Percentiles rank a stretch among this genome's conserved stretches.
Conservation (phyloP, 2,797 vertebrate genomes). For the Poecilia picta region DNA sequence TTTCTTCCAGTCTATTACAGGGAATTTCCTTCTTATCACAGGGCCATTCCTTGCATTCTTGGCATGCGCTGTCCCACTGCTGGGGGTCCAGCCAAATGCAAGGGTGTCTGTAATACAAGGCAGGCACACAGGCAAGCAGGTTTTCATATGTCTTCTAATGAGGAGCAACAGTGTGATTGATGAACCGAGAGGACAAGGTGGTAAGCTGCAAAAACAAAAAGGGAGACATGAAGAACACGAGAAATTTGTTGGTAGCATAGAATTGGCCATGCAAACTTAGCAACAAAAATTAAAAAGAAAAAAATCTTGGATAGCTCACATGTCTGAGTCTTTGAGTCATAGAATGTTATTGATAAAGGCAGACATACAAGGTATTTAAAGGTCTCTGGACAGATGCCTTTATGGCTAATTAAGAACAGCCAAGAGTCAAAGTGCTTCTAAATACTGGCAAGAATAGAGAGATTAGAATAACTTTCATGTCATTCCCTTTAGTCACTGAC, state of each 20-base stretch:
- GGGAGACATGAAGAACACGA: conserved; percentile 41
- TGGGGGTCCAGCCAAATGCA: conserved; percentile 65
- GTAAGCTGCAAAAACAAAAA: conserved; percentile 36
- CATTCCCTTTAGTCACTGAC: conserved; percentile 67
- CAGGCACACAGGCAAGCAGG: conserved; percentile 55
- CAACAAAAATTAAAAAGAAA: conserved; percentile 75
- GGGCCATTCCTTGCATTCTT: conserved; percentile 80
- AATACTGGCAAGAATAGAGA: conserved; percentile 59
- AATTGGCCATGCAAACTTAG: conserved; percentile 52
- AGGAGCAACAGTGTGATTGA: conserved; percentile 57
- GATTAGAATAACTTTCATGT: conserved; percentile 67
- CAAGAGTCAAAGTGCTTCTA: conserved; percentile 62
- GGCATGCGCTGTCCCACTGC: conserved; percentile 69
- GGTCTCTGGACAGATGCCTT: conserved; percentile 43
- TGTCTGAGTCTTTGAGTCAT: conserved; percentile 68
- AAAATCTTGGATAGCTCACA: conserved; percentile 56
- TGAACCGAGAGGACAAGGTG: conserved; percentile 57
- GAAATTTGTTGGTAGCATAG: conserved; percentile 2
- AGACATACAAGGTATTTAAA: conserved; percentile 61
- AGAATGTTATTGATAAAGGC: conserved; percentile 65
- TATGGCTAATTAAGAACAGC: conserved; percentile 66
- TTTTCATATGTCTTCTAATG: conserved; percentile 55
- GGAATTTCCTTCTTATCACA: conserved; percentile 77
- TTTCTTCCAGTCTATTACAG: conserved; percentile 49
- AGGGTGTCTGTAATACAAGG: conserved; percentile 71